Conservation (phyloP, 2,888 invertebrate genomes). For the Agrotis ipsilon region DNA sequence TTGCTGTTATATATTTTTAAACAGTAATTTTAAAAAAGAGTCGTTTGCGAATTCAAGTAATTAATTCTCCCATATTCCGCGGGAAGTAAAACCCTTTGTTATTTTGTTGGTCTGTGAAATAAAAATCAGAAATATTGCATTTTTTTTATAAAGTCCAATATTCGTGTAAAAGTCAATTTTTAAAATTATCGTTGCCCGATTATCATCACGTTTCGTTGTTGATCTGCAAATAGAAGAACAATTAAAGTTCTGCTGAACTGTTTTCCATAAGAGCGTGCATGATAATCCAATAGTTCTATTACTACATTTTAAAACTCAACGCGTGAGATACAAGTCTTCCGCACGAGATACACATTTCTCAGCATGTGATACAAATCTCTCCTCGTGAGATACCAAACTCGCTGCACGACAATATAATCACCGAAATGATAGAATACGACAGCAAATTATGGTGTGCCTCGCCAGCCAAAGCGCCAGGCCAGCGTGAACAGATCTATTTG, state of each 20-base stretch:
- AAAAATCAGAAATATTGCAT: constrained; percentile 23
- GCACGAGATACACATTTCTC: neutral
- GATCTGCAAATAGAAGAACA: constrained; percentile 43
- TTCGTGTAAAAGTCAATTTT: constrained; percentile 5
- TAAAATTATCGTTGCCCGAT: constrained; percentile 23
- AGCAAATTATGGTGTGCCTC: neutral
- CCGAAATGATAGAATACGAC: neutral
- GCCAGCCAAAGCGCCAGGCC: no score
- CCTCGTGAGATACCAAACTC: neutral
- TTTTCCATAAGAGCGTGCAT: neutral
- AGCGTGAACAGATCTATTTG: no score
- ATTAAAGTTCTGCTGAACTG: neutral
- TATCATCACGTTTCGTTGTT: constrained; percentile 31
- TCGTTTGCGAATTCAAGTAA: no score
- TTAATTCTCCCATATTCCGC: no score
- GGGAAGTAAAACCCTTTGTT: no score
- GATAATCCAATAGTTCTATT: neutral
- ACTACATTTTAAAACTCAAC: neutral
- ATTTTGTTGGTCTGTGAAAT: constrained; percentile 8
- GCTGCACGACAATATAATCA: neutral
- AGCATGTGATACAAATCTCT: neutral
- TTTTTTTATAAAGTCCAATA: constrained; percentile 2
- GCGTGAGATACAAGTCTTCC: no score
- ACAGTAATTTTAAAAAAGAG: no score
- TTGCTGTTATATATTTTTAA: no score